Conservation (phyloP, 2,797 vertebrate species). For the Petrocephalus sullivani region DNA sequence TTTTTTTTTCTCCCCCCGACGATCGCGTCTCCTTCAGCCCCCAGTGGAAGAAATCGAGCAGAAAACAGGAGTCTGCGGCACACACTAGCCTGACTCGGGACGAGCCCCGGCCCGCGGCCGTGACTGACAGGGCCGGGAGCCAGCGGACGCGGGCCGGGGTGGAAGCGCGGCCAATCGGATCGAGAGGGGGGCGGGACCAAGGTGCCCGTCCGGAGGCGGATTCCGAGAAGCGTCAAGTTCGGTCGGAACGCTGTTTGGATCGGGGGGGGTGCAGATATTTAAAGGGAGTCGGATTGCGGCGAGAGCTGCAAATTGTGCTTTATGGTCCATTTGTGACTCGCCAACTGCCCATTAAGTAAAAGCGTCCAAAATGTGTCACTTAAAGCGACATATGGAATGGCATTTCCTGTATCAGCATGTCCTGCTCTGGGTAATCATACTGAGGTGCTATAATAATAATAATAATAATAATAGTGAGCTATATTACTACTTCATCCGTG, state of each 20-base stretch:
- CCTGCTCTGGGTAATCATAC: neutral
- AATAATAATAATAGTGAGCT: neutral
- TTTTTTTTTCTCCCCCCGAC: constrained; percentile 24
- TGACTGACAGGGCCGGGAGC: constrained; percentile 28
- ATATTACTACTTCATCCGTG: neutral
- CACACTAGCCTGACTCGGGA: constrained; percentile 29
- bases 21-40: constrained; percentile 27
- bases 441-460: neutral
- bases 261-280: neutral
- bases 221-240: constrained; percentile 30
- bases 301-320: neutral
- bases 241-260: constrained; percentile 25
- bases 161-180: constrained; percentile 3
- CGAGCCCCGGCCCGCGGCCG: constrained; percentile 5
- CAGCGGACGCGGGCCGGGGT: neutral
- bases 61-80: constrained; percentile 24
- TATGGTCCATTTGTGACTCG: neutral
- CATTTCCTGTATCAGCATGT: neutral
- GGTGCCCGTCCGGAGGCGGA: constrained; percentile 25
- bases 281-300: neutral
- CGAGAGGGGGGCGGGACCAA: constrained; percentile 23
- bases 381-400: neutral
- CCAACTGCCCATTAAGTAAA: neutral
- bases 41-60: constrained; percentile 13
- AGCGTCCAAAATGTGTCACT: neutral